Evolutionary conservation across 2,888 invertebrate species (phyloP).

Genomic region (Cantharis lateralis): DNA sequence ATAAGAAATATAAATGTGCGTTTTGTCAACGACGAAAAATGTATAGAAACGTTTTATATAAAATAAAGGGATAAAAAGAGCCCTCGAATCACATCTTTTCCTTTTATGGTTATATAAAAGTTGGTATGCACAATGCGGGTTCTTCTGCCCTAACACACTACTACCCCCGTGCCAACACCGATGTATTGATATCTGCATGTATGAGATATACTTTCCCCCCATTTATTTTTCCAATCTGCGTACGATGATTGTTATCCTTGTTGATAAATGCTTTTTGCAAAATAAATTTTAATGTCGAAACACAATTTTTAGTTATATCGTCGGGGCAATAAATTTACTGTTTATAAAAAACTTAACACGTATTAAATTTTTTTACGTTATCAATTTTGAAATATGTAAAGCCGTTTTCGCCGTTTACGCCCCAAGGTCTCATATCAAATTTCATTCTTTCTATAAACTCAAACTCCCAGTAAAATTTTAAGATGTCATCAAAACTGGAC

Average conservation of each 20-base stretch:
- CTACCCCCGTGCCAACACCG: slow-evolving; percentile 22
- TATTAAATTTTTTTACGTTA: background rate
- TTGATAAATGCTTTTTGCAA: background rate
- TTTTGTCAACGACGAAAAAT: slow-evolving; percentile 34
- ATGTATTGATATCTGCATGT: slow-evolving; percentile 23
- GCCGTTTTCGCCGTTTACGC: background rate
- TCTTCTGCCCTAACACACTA: slow-evolving; percentile 15
- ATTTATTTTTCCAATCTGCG: slow-evolving; percentile 1
- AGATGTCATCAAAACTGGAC: background rate
- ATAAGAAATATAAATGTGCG: slow-evolving; percentile 37
- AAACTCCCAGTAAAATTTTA: background rate
- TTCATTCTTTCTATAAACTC: background rate
- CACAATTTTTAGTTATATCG: background rate
- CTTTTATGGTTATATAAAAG: slow-evolving; percentile 10
- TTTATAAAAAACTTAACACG: background rate
- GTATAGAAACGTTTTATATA: slow-evolving; percentile 30
- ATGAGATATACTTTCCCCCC: slow-evolving; percentile 10
- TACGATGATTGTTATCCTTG: background rate
- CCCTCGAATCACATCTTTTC: slow-evolving; percentile 20
- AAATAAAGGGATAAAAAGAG: slow-evolving; percentile 29
- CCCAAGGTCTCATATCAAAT: background rate
- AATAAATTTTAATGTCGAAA: background rate
- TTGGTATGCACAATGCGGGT: slow-evolving; percentile 22
- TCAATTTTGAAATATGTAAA: background rate
- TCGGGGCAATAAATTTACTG: background rate